A percentile compares a stretch with the other conserved stretches of the same genome.
These are phyloP conservation scores for Ceratoteleas bidentatus DNA, from an alignment of 1,140 invertebrate genomes.

Conservation along the genomic window DNA sequence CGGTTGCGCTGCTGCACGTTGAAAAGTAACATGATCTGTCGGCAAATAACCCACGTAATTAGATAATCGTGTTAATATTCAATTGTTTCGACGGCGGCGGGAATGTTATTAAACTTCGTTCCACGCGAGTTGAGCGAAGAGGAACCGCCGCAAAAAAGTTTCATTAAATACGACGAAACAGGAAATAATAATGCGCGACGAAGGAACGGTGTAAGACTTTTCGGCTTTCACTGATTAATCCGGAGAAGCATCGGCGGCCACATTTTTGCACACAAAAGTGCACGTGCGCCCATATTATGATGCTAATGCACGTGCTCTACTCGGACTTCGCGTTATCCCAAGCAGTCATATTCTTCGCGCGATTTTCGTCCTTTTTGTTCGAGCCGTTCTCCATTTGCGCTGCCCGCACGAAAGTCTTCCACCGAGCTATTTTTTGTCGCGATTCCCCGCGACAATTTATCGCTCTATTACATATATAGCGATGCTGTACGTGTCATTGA, in stretches of 20 bases:
- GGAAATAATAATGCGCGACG: not conserved
- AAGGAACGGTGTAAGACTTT: conserved; percentile 7
- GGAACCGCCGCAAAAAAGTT: not conserved
- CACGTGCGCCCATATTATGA: conserved; percentile 13
- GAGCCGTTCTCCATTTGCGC: conserved; percentile 15
- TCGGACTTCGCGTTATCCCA: conserved; percentile 26
- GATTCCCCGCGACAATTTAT: conserved; percentile 41
- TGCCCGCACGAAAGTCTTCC: conserved; percentile 5
- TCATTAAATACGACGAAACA: not conserved
- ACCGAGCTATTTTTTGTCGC: conserved; percentile 31
- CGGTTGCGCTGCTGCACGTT: not conserved
- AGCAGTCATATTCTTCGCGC: conserved; percentile 30
- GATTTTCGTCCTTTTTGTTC: conserved; percentile 29
- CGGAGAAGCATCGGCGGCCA: conserved; percentile 6
- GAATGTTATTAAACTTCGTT: not conserved
- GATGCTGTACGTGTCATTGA: conserved; percentile 28
- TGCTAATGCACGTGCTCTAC: conserved; percentile 16
- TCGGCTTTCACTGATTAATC: conserved; percentile 23
- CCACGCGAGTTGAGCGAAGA: not conserved
- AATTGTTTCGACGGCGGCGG: not conserved
- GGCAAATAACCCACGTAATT: no score
- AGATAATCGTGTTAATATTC: not conserved
- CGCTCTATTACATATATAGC: conserved; percentile 25
- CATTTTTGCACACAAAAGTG: conserved; percentile 29
- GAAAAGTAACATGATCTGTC: no score